Percentiles rank a stretch among this genome's conserved stretches.
phyloP scores from a whole-genome alignment of 1,140 invertebrate genomes.

The Tribolium castaneum region DNA sequence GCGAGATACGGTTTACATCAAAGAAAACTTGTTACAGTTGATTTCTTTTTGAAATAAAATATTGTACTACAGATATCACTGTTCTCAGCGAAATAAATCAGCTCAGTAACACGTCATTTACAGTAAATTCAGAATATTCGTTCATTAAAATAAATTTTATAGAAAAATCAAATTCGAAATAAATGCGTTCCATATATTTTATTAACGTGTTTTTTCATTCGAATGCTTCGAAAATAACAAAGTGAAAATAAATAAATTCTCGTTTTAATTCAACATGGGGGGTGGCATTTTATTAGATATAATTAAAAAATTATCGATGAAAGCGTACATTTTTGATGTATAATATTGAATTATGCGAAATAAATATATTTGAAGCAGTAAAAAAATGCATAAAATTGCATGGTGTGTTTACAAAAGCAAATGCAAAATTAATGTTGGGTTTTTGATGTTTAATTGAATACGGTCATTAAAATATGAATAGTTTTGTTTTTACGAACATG shows the following conservation, averaged over 20 bases:
- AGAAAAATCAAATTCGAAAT: too few species aligned
- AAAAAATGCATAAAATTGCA: background rate
- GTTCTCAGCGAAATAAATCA: too few species aligned
- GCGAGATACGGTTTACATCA: background rate
- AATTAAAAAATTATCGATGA: background rate
- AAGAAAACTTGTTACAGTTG: background rate
- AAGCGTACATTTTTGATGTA: background rate
- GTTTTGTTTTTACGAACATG: background rate
- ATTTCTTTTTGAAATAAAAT: background rate
- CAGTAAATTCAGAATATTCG: too few species aligned
- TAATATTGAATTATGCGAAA: background rate
- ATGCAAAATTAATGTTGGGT: background rate
- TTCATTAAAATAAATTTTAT: too few species aligned
- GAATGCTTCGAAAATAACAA: too few species aligned
- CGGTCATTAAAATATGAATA: background rate
- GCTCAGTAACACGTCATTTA: too few species aligned
- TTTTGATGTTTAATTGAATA: background rate
- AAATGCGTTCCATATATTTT: too few species aligned
- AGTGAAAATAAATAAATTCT: too few species aligned
- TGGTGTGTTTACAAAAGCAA: background rate
- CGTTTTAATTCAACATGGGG: too few species aligned
- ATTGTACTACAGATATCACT: background rate
- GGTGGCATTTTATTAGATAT: background rate
- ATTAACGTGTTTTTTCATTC: too few species aligned
- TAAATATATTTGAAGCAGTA: background rate